Conservation (phyloP, 2,797 vertebrate species). For the Pangasius djambal region DNA sequence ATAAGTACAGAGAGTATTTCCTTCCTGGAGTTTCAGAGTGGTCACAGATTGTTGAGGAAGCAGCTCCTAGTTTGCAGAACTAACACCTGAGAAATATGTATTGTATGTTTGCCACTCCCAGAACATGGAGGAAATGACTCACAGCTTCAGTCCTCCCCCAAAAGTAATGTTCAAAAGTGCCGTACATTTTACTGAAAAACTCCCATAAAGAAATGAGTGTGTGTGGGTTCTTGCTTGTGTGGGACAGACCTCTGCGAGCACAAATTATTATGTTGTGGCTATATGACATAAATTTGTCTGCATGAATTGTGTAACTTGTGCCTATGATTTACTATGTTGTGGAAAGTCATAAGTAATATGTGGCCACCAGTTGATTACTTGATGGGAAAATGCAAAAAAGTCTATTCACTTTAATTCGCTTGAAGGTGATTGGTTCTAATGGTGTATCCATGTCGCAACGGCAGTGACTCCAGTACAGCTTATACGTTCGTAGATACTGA, state of each 20-base stretch:
- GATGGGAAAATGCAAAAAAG: background rate
- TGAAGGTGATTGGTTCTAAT: background rate
- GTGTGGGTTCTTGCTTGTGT: background rate
- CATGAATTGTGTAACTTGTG: background rate
- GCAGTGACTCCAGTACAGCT: background rate
- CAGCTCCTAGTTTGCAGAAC: background rate
- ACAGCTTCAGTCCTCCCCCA: background rate
- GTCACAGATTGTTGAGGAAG: background rate
- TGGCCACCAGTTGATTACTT: background rate
- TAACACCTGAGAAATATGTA: conserved; percentile 9
- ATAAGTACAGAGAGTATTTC: background rate
- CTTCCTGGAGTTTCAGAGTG: background rate
- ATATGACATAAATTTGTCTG: background rate
- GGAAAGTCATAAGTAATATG: background rate
- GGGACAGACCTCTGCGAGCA: background rate
- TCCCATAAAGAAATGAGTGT: background rate
- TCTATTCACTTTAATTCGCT: background rate
- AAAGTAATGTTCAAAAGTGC: background rate
- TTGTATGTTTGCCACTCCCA: conserved; percentile 27
- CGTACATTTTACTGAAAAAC: background rate
- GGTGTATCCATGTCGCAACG: background rate
- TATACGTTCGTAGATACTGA: background rate
- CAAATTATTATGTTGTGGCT: background rate
- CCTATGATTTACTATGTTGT: background rate
- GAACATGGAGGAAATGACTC: conserved; percentile 31